Evolutionary conservation across 2,113 vertebrate species (phyloP), one percentile per base, ranked within the genome.

Genomic region (Callopanchax toddi): DNA sequence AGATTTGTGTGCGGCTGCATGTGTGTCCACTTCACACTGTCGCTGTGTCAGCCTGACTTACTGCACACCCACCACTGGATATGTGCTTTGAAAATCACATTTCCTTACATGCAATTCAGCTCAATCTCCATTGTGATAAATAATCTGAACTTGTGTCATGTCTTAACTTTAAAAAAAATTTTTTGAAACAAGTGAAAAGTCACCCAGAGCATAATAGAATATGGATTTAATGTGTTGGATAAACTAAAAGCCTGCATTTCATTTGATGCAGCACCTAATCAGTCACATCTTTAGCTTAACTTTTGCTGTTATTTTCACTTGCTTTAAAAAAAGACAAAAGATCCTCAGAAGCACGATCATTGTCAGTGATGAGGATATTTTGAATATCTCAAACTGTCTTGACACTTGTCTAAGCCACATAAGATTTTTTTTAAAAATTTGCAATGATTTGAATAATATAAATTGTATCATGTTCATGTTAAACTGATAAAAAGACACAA

Each of bases 1-100:
- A 81, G 74, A 60, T 84, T 49, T 77, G 70, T 84, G 80, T 84
- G 56, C 20, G 64, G 84, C 85, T 77, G 81, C 83, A 84, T 89
- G 84, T 69, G 78, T 86, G 79, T 86, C 67, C 73, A 55, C 85
- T 81, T 54, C 86, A 89, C 88, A 84, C 86, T 75, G 74, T 87
- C 64, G 59, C 75, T 71, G 70, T 74, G 74, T 84, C 86, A 72
- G 81, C 81, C 67, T 77, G 72, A 78, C 58, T 64, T 17, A 42
- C 48, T 55, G 52, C 71, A 68, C 77, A 71, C 65, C 71, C 80
- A 59, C 52, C 21, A 46, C 39, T 39, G 63, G 67, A 62, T 25
- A 65, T 59, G 68, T 54, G 49, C 58, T 16, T 46, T 51, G 4
- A 59, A 69, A 70, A 60, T 40, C 62, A 58, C 53, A 71, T n/a